Percentiles rank a stretch among this genome's conserved stretches.
Evolutionary conservation across 2,113 vertebrate species (phyloP).

Genomic region (Aplodontia rufa): DNA sequence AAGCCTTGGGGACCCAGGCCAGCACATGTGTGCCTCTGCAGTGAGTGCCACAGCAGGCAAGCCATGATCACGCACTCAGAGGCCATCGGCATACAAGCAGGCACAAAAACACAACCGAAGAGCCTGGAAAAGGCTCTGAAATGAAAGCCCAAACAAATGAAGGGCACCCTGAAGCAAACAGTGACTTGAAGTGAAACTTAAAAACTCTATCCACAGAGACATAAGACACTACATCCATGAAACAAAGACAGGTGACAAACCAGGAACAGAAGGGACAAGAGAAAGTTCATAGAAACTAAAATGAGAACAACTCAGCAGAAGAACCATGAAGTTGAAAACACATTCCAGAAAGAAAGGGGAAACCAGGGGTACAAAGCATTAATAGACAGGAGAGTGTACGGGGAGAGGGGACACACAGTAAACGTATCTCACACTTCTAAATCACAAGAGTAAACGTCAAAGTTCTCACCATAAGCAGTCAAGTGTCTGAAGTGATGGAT

Average conservation of each 20-base stretch:
- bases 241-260: background rate
- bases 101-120: background rate
- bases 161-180: background rate
- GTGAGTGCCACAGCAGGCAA: background rate
- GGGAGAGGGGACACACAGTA: background rate
- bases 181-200: background rate
- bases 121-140: background rate
- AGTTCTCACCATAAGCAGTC: background rate
- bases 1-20: background rate
- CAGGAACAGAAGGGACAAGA: background rate
- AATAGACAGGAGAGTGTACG: background rate
- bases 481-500: background rate
- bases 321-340: background rate
- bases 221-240: background rate
- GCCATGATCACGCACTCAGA: background rate
- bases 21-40: no score
- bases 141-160: background rate
- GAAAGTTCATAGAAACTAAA: background rate
- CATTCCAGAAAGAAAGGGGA: background rate
- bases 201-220: background rate
- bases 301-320: background rate
- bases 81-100: background rate
- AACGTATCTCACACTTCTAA: background rate
- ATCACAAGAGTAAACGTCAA: background rate
- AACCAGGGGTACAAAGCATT: background rate